A percentile compares a stretch with the other conserved stretches of the same genome.
Evolutionary conservation across 2,888 invertebrate species (phyloP).

Genomic region (Ypsolopha scabrella): DNA sequence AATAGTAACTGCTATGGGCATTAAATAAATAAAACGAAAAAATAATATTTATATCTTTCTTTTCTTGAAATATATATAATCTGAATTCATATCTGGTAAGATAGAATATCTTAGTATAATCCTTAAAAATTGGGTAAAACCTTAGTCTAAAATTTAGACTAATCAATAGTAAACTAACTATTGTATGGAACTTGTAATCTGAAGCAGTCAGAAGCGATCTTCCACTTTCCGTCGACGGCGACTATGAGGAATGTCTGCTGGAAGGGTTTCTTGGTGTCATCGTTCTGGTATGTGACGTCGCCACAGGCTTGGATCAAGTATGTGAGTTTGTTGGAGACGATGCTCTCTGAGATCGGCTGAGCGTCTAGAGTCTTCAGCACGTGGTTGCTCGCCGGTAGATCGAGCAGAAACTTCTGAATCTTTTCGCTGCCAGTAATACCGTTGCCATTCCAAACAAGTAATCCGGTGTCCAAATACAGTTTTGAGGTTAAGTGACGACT

Average conservation of each 20-base stretch:
- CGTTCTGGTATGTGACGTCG: slow-evolving; percentile 78
- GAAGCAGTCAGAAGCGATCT: slow-evolving; percentile 91
- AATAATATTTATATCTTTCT: no score
- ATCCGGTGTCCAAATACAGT: slow-evolving; percentile 85
- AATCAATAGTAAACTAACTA: slow-evolving; percentile 8
- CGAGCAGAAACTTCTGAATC: slow-evolving; percentile 88
- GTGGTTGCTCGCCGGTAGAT: slow-evolving; percentile 86
- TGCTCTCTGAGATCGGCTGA: slow-evolving; percentile 84
- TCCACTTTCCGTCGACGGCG: slow-evolving; percentile 92
- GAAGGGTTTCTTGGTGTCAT: slow-evolving; percentile 74
- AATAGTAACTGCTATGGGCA: no score
- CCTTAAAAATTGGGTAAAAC: no score
- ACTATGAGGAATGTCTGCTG: slow-evolving; percentile 91
- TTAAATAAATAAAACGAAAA: no score
- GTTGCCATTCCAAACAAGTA: slow-evolving; percentile 95
- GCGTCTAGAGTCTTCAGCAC: slow-evolving; percentile 84
- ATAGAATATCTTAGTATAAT: no score
- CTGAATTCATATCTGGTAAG: no score
- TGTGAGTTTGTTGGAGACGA: slow-evolving; percentile 82
- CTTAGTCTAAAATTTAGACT: no score
- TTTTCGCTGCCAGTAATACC: slow-evolving; percentile 82
- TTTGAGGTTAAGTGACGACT: slow-evolving; percentile 84
- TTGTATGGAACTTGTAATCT: slow-evolving; percentile 76
- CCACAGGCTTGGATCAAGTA: slow-evolving; percentile 88
- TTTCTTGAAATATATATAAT: no score